Evolutionary conservation across 2,797 vertebrate genomes (phyloP).

Genomic region (Tapirus indicus): DNA sequence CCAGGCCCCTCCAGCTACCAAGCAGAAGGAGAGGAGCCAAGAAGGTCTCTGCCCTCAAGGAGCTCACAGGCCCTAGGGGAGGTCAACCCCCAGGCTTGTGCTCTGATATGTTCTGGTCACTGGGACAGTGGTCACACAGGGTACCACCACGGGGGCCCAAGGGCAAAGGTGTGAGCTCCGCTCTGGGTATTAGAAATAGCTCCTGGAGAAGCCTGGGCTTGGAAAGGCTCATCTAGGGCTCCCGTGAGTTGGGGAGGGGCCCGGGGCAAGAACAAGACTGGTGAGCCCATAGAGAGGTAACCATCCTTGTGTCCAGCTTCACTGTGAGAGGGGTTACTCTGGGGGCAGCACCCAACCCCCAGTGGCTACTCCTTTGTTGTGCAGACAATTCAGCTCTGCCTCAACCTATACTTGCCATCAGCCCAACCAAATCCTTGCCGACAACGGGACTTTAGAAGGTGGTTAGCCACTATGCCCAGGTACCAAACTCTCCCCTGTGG

Average conservation of each 20-base stretch:
- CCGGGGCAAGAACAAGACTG: not conserved
- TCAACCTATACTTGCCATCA: not conserved
- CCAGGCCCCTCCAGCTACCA: not conserved
- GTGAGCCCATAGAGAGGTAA: not conserved
- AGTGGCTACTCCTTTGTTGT: not conserved
- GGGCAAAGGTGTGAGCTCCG: not conserved
- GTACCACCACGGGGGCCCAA: not conserved
- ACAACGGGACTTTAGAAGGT: not conserved
- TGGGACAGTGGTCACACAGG: not conserved
- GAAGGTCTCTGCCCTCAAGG: not conserved
- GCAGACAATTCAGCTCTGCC: not conserved
- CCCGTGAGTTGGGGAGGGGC: not conserved
- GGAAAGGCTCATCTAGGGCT: not conserved
- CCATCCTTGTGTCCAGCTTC: accelerated
- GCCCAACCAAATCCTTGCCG: not conserved
- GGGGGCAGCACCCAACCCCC: not conserved
- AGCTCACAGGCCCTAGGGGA: not conserved
- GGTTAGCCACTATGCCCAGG: accelerated
- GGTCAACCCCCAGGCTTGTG: too few species aligned
- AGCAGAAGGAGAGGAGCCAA: not conserved
- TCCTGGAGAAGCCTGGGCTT: not conserved
- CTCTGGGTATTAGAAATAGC: not conserved
- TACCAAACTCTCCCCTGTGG: not conserved
- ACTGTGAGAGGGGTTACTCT: not conserved
- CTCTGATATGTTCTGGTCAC: not conserved